Conservation (phyloP, 2,113 vertebrate species). For the Dissostichus mawsoni region DNA sequence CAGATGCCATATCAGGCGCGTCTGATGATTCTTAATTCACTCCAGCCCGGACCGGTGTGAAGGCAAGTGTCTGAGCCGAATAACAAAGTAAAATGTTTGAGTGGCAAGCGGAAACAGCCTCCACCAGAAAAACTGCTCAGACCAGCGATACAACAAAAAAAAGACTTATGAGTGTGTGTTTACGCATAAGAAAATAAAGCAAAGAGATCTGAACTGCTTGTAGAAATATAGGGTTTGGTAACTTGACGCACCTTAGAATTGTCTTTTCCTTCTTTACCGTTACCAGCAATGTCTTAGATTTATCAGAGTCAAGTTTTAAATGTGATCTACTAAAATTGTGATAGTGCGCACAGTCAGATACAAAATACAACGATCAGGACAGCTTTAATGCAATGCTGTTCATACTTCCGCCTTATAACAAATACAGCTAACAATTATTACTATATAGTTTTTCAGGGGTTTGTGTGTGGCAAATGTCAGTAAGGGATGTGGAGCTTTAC, state of each 20-base stretch:
- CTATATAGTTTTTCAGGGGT: accelerated
- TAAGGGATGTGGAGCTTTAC: neutral
- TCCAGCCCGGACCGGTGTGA: conserved; percentile 63
- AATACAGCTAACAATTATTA: neutral
- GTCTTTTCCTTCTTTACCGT: neutral
- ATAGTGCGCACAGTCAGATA: neutral
- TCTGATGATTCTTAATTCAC: conserved; percentile 73
- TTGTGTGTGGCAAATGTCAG: neutral
- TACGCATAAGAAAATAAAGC: conserved; percentile 15
- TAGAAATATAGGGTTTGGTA: neutral
- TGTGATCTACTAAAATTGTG: neutral
- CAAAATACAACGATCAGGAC: neutral
- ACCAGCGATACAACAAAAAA: neutral
- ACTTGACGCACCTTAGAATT: neutral
- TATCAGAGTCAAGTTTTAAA: neutral
- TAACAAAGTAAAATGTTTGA: conserved; percentile 3
- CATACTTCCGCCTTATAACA: neutral
- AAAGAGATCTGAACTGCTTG: neutral
- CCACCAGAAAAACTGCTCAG: neutral
- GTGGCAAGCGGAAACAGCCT: neutral
- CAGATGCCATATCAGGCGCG: conserved; percentile 44
- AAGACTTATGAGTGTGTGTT: neutral
- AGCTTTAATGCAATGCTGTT: neutral
- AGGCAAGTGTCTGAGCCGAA: conserved; percentile 19
- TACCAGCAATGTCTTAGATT: neutral